Base-by-base conservation (phyloP, 2,888 invertebrate genomes). In the Cyclophora albipunctata region DNA sequence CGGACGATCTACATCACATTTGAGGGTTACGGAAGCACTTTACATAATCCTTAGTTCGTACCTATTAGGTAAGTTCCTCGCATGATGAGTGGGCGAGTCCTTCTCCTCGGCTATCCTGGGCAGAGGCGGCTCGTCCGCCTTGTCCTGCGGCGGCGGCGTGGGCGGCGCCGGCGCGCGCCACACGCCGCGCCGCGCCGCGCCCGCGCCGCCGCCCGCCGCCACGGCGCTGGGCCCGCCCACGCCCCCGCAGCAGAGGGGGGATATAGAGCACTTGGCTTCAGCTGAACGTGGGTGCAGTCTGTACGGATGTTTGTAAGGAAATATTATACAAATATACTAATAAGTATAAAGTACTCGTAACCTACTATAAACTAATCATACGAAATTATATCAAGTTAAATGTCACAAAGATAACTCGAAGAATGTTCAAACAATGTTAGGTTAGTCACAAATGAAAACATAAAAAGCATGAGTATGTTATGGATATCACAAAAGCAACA, bases 41-140 rank as follows among this genome's bases (percentile, higher is more conserved):
- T 20, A 20, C 2, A 20, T 20, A 20, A 20, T 20, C 20, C 1
- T 20, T 20, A 1, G 20, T 20, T 20, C 20, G 20, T 37, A 84
- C 84, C 81, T 79, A n/a, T 71, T 65, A 0, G 78, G 76, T 55
- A 81, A 53, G 46, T 71, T 69, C 52, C 73, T 76, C 2, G 81
- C 72, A 41, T 85, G 84, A 45, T 93, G 93, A 0, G 94, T 93
- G 0, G 94, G 94, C 20, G 94, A 94, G 77, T 95, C 94, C 71
- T 95, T 96, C 76, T 96, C 96, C 81, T 96, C 96, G 0, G 96
- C 96, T 53, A 96, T 96, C 59, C 96, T 84, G 0, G 96, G 96
- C 68, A 96, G 80, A 49, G 93, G 88, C 37, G 80, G 80, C 50
- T 85, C 86, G 54, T 82, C 84, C 7, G 57, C 63, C 64, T 82